These are phyloP conservation scores for Arctopsyche grandis DNA, from an alignment of 1,140 invertebrate genomes.

Conservation along the genomic window DNA sequence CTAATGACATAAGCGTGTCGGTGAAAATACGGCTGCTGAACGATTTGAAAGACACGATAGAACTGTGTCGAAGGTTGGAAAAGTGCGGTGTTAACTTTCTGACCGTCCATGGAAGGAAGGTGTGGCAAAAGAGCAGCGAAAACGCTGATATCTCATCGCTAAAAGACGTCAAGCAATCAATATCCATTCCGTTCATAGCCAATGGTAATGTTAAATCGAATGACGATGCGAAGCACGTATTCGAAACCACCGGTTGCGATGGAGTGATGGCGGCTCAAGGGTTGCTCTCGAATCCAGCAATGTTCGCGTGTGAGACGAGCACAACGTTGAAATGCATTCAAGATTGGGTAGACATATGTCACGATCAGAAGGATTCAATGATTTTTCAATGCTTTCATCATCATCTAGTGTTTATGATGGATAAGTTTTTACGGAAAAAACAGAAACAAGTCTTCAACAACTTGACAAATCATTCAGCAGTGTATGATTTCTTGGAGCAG, in stretches of 20 bases:
- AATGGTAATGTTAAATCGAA: conserved; percentile 89
- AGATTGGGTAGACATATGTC: conserved; percentile 85
- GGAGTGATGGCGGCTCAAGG: conserved; percentile 92
- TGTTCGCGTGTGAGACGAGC: conserved; percentile 76
- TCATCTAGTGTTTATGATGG: conserved; percentile 94
- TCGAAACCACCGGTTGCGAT: conserved; percentile 75
- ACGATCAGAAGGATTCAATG: conserved; percentile 64
- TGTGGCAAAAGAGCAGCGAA: conserved; percentile 80
- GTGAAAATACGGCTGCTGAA: conserved; percentile 88
- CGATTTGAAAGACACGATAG: conserved; percentile 63
- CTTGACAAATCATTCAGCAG: conserved; percentile 73
- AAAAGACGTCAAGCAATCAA: conserved; percentile 74
- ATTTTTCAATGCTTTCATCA: conserved; percentile 89
- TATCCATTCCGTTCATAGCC: conserved; percentile 85
- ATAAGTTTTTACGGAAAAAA: conserved; percentile 77
- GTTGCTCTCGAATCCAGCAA: conserved; percentile 88
- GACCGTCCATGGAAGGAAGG: conserved; percentile 90
- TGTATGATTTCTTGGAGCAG: conserved; percentile 76
- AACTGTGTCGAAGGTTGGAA: conserved; percentile 80
- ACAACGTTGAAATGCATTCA: conserved; percentile 84
- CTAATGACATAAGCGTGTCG: conserved; percentile 85
- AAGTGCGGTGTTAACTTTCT: conserved; percentile 88
- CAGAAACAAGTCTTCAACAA: conserved; percentile 83
- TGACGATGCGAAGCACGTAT: conserved; percentile 74
- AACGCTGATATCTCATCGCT: conserved; percentile 82